Percentiles rank a stretch among this genome's conserved stretches.
Conservation (phyloP, 2,113 vertebrate genomes). For the Nettapus auritus region DNA sequence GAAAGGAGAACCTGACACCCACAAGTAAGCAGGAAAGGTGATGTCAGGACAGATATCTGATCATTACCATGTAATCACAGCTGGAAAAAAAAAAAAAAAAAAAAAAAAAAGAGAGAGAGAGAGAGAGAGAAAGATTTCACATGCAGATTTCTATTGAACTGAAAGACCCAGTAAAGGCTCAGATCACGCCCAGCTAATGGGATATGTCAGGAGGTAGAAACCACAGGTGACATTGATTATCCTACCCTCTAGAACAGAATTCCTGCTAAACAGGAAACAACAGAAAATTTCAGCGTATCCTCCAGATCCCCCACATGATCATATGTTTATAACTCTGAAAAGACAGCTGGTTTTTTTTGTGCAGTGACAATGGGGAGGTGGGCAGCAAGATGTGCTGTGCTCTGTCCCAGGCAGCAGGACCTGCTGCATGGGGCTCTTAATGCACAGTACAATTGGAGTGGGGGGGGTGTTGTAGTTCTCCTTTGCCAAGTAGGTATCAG, state of each 20-base stretch:
- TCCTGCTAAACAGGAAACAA: neutral
- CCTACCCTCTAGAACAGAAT: neutral
- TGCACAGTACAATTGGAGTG: neutral
- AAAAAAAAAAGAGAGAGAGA: neutral
- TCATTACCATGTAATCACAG: neutral
- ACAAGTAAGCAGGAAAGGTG: neutral
- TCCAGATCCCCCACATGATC: rapidly evolving
- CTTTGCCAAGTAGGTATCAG: neutral
- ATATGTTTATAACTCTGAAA: rapidly evolving
- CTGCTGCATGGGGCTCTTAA: neutral
- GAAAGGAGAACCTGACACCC: neutral
- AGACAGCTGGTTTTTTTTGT: neutral
- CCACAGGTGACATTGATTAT: neutral
- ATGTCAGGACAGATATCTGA: neutral
- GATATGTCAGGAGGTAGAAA: neutral
- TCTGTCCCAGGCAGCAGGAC: neutral
- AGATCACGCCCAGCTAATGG: neutral
- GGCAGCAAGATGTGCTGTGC: rapidly evolving
- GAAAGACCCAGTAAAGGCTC: neutral
- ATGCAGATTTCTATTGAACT: neutral
- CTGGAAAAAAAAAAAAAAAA: neutral
- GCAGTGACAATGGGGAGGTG: neutral
- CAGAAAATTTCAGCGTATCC: neutral
- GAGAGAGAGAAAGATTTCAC: neutral
- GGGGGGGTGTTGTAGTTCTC: neutral